phyloP scores from a whole-genome alignment of 2,113 vertebrate genomes.

The Prionailurus bengalensis region DNA sequence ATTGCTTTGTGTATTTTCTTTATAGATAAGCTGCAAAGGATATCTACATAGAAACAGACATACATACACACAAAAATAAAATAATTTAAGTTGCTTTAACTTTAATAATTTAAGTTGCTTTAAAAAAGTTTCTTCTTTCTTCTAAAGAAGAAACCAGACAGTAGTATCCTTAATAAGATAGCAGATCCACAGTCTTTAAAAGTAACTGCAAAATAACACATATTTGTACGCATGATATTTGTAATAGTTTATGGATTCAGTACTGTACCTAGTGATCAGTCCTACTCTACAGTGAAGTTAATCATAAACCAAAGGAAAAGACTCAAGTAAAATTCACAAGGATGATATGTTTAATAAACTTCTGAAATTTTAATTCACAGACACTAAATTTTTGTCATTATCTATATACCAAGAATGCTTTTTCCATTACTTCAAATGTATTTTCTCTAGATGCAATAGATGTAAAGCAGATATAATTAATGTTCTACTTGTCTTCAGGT shows the following conservation, averaged over 20 bases:
- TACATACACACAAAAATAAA: constrained; percentile 18
- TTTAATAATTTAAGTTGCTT: constrained; percentile 28
- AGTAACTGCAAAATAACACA: constrained; percentile 26
- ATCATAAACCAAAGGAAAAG: not conserved
- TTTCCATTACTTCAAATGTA: not conserved
- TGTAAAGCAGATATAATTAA: not conserved
- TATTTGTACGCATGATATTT: not conserved
- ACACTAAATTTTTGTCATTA: not conserved
- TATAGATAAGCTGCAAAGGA: constrained; percentile 7
- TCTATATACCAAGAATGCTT: not conserved
- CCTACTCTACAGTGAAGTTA: not conserved
- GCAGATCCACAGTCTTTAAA: not conserved
- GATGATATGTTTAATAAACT: not conserved
- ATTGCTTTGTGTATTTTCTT: constrained; percentile 48
- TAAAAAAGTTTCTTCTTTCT: not conserved
- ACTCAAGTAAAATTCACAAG: not conserved
- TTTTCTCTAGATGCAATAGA: not conserved
- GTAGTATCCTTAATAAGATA: not conserved
- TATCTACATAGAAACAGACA: constrained; percentile 59
- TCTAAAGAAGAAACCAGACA: not conserved
- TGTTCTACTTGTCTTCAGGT: not conserved
- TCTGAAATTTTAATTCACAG: not conserved
- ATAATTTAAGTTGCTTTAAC: constrained; percentile 9
- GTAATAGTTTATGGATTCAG: not conserved
- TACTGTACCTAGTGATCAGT: not conserved